These are phyloP conservation scores for Lycia hirtaria DNA, from an alignment of 2,888 invertebrate genomes.

Conservation along the genomic window DNA sequence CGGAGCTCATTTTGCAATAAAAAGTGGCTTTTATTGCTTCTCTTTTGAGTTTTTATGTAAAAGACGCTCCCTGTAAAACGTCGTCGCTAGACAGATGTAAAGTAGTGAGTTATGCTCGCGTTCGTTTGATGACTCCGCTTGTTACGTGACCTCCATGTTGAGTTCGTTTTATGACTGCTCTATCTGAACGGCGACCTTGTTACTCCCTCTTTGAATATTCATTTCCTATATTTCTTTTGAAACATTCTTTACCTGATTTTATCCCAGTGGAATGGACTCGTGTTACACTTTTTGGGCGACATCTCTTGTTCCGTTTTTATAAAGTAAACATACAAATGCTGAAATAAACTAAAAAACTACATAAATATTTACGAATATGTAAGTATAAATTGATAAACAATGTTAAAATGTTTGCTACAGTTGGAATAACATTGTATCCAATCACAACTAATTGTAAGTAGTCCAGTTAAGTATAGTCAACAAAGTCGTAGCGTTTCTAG, in stretches of 20 bases:
- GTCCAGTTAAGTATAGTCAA: not conserved
- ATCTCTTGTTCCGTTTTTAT: not conserved
- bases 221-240: constrained; percentile 9
- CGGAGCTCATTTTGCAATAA: constrained; percentile 47
- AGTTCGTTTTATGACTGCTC: constrained; percentile 28
- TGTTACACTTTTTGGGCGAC: not conserved
- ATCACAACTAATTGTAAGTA: too few species aligned
- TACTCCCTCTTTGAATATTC: constrained; percentile 13
- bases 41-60: constrained; percentile 42
- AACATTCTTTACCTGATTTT: constrained; percentile 2
- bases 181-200: constrained; percentile 25
- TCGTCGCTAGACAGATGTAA: constrained; percentile 36
- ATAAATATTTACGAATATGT: too few species aligned
- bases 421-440: too few species aligned
- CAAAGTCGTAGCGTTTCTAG: not conserved
- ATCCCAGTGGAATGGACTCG: not conserved
- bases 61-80: constrained; percentile 38
- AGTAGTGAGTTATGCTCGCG: constrained; percentile 30
- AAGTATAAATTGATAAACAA: too few species aligned
- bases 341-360: not conserved
- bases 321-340: not conserved
- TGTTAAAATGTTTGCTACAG: too few species aligned
- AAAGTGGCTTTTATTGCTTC: constrained; percentile 43
- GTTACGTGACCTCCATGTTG: constrained; percentile 26
- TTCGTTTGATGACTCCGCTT: constrained; percentile 23